Conservation (phyloP, 1,140 invertebrate species). For the Plectrocnemia conspersa region DNA sequence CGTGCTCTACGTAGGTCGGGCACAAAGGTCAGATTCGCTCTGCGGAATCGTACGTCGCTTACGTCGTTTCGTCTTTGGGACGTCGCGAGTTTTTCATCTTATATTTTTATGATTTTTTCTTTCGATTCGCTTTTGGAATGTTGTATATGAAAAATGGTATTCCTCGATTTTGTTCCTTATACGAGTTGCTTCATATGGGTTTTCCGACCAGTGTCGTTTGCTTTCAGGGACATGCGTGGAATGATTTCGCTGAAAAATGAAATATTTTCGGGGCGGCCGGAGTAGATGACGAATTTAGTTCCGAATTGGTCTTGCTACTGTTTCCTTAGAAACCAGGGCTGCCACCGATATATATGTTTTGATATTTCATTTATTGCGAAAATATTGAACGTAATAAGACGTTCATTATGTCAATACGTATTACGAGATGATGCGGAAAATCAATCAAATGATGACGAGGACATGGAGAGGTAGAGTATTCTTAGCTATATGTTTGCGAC, state of each 20-base stretch:
- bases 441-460: too few relatives aligned
- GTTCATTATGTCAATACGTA: too few relatives aligned
- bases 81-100: conserved; percentile 35
- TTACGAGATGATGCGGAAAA: too few relatives aligned
- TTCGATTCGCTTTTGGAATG: not conserved
- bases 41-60: not conserved
- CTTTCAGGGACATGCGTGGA: too few relatives aligned
- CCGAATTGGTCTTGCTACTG: conserved; percentile 36
- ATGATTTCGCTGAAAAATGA: conserved; percentile 35
- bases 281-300: conserved; percentile 37
- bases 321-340: conserved; percentile 26
- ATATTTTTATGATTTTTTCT: conserved; percentile 37
- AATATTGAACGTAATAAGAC: too few relatives aligned
- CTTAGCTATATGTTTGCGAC: too few relatives aligned
- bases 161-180: conserved; percentile 7
- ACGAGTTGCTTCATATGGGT: not conserved
- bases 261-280: conserved; percentile 34
- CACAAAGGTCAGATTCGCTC: conserved; percentile 5
- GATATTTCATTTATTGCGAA: too few relatives aligned
- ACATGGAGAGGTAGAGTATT: too few relatives aligned
- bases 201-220: too few relatives aligned
- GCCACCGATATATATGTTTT: too few relatives aligned
- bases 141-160: too few relatives aligned
- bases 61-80: conserved; percentile 6
- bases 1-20: not conserved